A percentile compares a stretch with the other conserved stretches of the same genome.
phyloP scores from a whole-genome alignment of 2,888 invertebrate genomes.

The Allygus modestus region DNA sequence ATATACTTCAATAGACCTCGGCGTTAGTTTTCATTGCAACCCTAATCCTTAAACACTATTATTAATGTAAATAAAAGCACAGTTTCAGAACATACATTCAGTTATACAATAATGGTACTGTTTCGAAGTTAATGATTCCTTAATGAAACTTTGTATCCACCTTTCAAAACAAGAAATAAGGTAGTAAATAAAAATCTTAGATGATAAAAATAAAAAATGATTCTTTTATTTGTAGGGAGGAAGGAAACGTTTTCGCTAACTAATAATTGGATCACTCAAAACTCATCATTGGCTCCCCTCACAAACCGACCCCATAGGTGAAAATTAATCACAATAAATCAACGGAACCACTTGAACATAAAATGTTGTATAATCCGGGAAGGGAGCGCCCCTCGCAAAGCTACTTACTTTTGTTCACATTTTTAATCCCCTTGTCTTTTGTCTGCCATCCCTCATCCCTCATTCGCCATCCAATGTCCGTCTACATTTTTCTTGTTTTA shows the following conservation, averaged over 20 bases:
- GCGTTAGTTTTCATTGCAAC: too few relatives aligned
- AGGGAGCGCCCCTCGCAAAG: constrained; percentile 52
- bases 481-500: background rate
- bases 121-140: too few relatives aligned
- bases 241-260: background rate
- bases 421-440: constrained; percentile 58
- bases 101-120: too few relatives aligned
- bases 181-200: too few relatives aligned
- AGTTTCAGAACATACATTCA: too few relatives aligned
- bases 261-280: constrained; percentile 33
- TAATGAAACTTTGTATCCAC: too few relatives aligned
- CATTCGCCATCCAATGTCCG: background rate
- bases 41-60: too few relatives aligned
- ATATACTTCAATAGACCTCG: too few relatives aligned
- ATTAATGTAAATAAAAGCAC: too few relatives aligned
- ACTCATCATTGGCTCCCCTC: constrained; percentile 10
- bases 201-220: too few relatives aligned
- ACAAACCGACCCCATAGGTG: constrained; percentile 42
- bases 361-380: constrained; percentile 25
- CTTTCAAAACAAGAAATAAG: too few relatives aligned
- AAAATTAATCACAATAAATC: constrained; percentile 35
- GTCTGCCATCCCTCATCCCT: constrained; percentile 38
- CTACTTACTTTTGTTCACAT: constrained; percentile 57
- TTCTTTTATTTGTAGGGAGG: constrained; percentile 69
- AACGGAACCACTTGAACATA: constrained; percentile 31